Conservation (phyloP, 2,888 invertebrate genomes). For the Eilema griseolum region DNA sequence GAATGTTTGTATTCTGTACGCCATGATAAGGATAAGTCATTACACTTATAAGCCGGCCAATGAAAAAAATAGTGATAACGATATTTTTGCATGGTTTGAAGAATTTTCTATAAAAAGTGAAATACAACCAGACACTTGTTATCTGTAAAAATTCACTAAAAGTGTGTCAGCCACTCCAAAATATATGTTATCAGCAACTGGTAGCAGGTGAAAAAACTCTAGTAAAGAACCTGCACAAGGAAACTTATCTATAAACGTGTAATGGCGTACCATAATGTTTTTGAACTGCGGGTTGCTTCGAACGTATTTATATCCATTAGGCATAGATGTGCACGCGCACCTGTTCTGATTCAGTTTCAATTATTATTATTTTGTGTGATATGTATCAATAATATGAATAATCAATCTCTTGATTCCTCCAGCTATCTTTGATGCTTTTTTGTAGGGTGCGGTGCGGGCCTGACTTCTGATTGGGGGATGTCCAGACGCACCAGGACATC, state of each 20-base stretch:
- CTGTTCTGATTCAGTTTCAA: neutral
- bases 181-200: slow-evolving; percentile 56
- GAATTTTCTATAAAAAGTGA: slow-evolving; percentile 42
- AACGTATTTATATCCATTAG: slow-evolving; percentile 5
- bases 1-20: slow-evolving; percentile 35
- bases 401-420: no score
- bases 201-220: slow-evolving; percentile 60
- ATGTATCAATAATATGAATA: no score
- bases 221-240: slow-evolving; percentile 34
- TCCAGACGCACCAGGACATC: no score
- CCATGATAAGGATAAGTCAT: slow-evolving; percentile 42
- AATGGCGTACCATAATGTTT: slow-evolving; percentile 12
- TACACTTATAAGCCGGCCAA: slow-evolving; percentile 28
- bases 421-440: no score
- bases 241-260: slow-evolving; percentile 43
- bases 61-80: slow-evolving; percentile 39
- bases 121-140: slow-evolving; percentile 54
- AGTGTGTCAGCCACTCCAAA: slow-evolving; percentile 71
- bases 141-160: slow-evolving; percentile 66
- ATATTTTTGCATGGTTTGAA: slow-evolving; percentile 35
- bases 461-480: no score
- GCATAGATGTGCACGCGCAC: neutral
- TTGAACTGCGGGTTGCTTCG: neutral
- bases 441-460: no score
- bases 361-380: neutral